phyloP scores from a whole-genome alignment of 2,797 vertebrate species.

The Spinibarbus caldwelli region DNA sequence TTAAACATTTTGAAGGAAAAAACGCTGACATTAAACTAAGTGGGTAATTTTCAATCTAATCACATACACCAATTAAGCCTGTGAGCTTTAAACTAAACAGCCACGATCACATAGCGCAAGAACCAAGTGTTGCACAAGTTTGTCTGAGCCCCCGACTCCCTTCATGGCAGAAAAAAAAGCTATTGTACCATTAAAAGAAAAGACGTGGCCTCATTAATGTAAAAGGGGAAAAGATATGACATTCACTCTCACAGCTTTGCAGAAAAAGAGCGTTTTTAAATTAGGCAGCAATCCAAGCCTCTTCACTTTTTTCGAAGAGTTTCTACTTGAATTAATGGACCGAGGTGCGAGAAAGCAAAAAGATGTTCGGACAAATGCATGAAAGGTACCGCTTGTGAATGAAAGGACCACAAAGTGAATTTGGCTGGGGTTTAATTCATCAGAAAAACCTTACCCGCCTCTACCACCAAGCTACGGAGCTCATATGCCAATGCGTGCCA shows the following conservation, averaged over 20 bases:
- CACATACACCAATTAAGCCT: constrained; percentile 21
- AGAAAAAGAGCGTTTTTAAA: neutral
- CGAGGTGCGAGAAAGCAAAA: neutral
- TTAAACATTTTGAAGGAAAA: constrained; percentile 7
- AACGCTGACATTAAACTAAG: constrained; percentile 30
- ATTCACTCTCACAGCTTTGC: neutral
- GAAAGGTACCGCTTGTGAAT: neutral
- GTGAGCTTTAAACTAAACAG: constrained; percentile 37
- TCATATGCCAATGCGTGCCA: constrained; percentile 29
- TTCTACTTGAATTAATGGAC: neutral
- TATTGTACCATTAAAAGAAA: constrained; percentile 18
- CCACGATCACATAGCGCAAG: constrained; percentile 14
- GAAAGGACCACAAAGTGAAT: neutral
- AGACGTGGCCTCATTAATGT: neutral
- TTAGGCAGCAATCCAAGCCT: constrained; percentile 16
- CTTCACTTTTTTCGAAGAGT: neutral
- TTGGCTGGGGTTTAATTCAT: neutral
- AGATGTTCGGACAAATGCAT: neutral
- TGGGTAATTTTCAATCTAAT: constrained; percentile 32
- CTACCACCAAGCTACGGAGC: constrained; percentile 21
- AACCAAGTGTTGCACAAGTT: constrained; percentile 30
- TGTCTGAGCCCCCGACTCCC: neutral
- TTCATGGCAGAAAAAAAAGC: neutral
- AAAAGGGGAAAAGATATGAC: neutral
- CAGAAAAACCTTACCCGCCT: neutral